A percentile compares a stretch with the other conserved stretches of the same genome.
These are phyloP conservation scores for Limosa lapponica DNA, from an alignment of 2,797 vertebrate genomes.

Conservation along the genomic window DNA sequence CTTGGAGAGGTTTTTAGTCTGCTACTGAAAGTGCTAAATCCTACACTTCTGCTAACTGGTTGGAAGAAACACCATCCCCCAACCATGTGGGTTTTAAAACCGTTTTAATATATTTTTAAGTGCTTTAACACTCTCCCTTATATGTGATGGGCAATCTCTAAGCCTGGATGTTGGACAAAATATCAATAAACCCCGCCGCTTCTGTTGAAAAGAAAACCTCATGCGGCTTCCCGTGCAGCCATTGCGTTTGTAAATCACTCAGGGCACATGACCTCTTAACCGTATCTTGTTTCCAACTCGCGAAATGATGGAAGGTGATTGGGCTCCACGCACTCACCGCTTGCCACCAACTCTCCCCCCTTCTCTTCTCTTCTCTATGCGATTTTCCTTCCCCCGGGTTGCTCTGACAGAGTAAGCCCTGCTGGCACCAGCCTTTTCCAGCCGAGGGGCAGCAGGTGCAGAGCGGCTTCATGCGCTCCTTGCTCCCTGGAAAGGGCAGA, in stretches of 20 bases:
- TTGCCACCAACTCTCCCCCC: conserved; percentile 75
- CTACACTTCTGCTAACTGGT: conserved; percentile 32
- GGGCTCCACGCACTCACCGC: conserved; percentile 80
- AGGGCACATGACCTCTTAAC: conserved; percentile 75
- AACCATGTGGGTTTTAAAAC: conserved; percentile 33
- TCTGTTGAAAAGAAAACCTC: conserved; percentile 44
- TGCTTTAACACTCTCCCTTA: background rate
- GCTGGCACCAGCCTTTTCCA: conserved; percentile 73
- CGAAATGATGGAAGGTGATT: conserved; percentile 83
- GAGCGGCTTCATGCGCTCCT: conserved; percentile 25
- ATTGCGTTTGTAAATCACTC: conserved; percentile 71
- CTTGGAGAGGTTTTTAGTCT: conserved; percentile 41
- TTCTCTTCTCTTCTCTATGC: background rate
- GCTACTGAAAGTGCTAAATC: conserved; percentile 52
- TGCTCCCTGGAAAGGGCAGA: conserved; percentile 1
- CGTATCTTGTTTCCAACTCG: conserved; percentile 84
- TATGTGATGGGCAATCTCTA: conserved; percentile 17
- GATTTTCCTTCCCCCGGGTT: conserved; percentile 66
- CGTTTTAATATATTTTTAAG: conserved; percentile 48
- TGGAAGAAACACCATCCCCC: conserved; percentile 38
- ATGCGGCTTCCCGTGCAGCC: conserved; percentile 22
- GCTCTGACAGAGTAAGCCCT: conserved; percentile 64
- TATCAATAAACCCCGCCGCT: conserved; percentile 28
- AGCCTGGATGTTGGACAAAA: conserved; percentile 51
- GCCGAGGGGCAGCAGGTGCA: conserved; percentile 59